Evolutionary conservation across 2,113 vertebrate genomes (phyloP).

Genomic region (Anhinga anhinga): DNA sequence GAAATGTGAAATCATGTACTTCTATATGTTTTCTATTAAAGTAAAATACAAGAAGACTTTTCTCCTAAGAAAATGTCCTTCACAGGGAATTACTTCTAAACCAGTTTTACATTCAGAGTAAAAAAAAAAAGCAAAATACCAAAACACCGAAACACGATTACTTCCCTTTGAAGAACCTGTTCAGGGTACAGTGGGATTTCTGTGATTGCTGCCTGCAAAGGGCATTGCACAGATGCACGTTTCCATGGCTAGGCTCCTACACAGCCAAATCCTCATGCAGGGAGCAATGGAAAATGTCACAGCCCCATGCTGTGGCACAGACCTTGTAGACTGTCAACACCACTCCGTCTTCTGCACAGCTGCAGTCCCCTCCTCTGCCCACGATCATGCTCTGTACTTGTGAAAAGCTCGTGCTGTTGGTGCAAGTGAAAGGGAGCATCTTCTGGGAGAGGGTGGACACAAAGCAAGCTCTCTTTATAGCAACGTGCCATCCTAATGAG

Average conservation of each 20-base stretch:
- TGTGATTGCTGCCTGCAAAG: neutral
- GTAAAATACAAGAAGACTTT: neutral
- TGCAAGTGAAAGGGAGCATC: neutral
- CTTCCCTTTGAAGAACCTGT: neutral
- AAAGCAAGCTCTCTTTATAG: neutral
- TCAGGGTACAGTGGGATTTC: neutral
- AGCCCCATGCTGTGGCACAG: accelerated
- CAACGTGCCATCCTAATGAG: neutral
- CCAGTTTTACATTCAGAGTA: neutral
- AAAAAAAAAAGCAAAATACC: neutral
- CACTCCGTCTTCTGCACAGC: neutral
- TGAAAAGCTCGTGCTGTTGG: neutral
- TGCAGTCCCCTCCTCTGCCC: neutral
- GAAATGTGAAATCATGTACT: neutral
- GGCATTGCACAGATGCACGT: neutral
- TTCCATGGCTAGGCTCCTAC: neutral
- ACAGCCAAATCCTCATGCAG: neutral
- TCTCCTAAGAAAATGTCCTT: neutral
- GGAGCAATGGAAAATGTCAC: neutral
- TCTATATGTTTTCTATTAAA: neutral
- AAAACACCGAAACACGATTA: neutral
- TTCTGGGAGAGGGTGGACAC: neutral
- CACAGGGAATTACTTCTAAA: neutral
- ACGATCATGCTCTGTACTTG: neutral
- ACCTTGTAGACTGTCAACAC: neutral